Evolutionary conservation across 2,113 vertebrate genomes (phyloP), one percentile per base, ranked within the genome.

Genomic region (Datnioides undecimradiatus): DNA sequence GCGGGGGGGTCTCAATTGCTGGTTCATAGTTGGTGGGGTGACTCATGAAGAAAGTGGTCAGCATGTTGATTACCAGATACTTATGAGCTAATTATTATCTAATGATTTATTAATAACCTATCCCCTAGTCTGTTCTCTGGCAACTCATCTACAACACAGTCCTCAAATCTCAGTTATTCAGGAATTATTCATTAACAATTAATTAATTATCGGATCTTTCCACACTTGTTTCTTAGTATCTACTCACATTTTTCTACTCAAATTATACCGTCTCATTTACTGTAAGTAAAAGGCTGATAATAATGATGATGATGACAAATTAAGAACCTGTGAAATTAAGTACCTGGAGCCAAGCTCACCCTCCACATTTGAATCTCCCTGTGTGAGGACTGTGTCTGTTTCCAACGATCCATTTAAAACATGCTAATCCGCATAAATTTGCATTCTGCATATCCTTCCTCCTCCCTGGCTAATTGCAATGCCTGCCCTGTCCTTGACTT

Each of bases 341-440:
- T 41, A 67, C 48, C 62, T 71, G 55, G 60, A 79, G 55, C 80
- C 71, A n/a, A 67, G 72, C 60, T 79, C 19, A 19, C 23, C 60
- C 60, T 55, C 48, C 31, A 65, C 70, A 80, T 88, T 80, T 81
- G 69, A 74, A 75, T 76, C 46, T 82, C 67, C 51, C 57, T 80
- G 78, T 59, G 79, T 46, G 79, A 67, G 65, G 57, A 64, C 79
- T 59, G 73, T 31, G 76, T 70, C 78, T 62, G 74, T 86, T 85
- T 89, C 88, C 84, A 79, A 73, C 72, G 84, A 88, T 75, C 83
- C 87, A 64, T 90, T 87, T 80, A 79, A 85, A 92, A 90, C 77
- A 66, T 80, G 87, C 80, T 82, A 85, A 92, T 93, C 81, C 85
- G 72, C 81, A 88, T 80, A 84, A 45, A 94, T 93, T 91, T 91